Conservation (phyloP, 1,140 invertebrate species). For the Chelonus insularis region DNA sequence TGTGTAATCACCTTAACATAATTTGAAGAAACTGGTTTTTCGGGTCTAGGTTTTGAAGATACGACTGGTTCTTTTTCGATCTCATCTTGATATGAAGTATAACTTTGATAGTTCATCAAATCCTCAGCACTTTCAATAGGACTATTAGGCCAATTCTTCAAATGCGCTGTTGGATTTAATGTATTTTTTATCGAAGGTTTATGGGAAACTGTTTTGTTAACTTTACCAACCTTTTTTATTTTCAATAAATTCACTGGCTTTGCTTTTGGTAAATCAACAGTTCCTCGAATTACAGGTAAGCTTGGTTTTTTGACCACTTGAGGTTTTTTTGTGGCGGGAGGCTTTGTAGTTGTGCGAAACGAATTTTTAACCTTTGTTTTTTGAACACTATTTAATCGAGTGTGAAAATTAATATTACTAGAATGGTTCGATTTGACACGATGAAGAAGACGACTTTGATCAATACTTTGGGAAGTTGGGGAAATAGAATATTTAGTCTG, state of each 20-base stretch:
- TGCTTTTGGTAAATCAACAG: not conserved
- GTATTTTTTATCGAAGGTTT: conserved; percentile 10
- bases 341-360: conserved; percentile 5
- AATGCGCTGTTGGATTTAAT: not conserved
- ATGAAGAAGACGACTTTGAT: conserved; percentile 5
- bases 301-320: conserved; percentile 17
- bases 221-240: not conserved
- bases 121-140: conserved; percentile 40
- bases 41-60: conserved; percentile 10
- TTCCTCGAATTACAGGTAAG: not conserved
- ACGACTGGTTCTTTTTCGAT: not conserved
- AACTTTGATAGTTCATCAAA: conserved; percentile 50
- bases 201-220: not conserved
- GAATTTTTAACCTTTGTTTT: not conserved
- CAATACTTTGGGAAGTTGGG: not conserved
- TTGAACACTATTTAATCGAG: not conserved
- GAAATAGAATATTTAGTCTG: not conserved
- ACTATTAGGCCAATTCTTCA: conserved; percentile 51
- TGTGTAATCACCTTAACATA: not conserved
- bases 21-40: not conserved
- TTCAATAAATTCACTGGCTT: not conserved
- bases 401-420: not conserved
- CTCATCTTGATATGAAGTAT: conserved; percentile 38
- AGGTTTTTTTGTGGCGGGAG: conserved; percentile 9
- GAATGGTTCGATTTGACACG: not conserved